Base-by-base conservation (phyloP, 2,888 invertebrate genomes). In the Poecilobothrus nobilitatus region DNA sequence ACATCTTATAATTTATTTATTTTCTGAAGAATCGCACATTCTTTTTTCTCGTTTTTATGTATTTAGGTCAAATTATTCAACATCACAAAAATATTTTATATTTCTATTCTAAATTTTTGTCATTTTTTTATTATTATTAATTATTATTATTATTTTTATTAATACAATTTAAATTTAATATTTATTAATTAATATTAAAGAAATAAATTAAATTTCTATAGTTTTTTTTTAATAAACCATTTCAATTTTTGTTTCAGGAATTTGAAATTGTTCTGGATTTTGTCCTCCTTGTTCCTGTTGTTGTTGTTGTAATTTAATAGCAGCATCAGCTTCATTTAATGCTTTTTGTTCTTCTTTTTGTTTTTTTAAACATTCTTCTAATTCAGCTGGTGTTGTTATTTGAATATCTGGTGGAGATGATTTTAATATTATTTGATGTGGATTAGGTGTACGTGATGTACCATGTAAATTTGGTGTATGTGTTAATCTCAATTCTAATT, bases 281-380 rank as follows among this genome's bases (percentile, higher is more conserved):
- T 12, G 15, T 53, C 53, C 53, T 53, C 7, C 27, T 5, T 27
- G 27, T 41, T 12, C 15, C 4, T 41, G 41, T 41, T 41, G 41
- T 18, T 53, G 18, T n/a, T 53, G 53, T 53, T 53, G 15, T n/a
- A 18, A 15, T 53, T 53, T 15, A 18, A 18, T 6, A 18, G 15
- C n/a, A 3, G 53, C 53, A 53, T 53, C 53, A 53, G 53, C 53
- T 53, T 53, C 53, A 53, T 53, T 53, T 53, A 53, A 53, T 53
- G 18, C 53, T 53, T 18, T 53, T n/a, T 53, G 53, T 53, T 53
- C 53, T 53, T 53, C 18, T 53, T 53, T 53, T 53, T 53, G 53
- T 53, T 53, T 53, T 15, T 18, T 53, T 18, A 53, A 18, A 53
- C 53, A 53, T 53, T 53, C 18, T 53, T 53, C 53, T 53, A 53